Conservation (phyloP, 2,113 vertebrate genomes). For the Hippoglossus stenolepis region DNA sequence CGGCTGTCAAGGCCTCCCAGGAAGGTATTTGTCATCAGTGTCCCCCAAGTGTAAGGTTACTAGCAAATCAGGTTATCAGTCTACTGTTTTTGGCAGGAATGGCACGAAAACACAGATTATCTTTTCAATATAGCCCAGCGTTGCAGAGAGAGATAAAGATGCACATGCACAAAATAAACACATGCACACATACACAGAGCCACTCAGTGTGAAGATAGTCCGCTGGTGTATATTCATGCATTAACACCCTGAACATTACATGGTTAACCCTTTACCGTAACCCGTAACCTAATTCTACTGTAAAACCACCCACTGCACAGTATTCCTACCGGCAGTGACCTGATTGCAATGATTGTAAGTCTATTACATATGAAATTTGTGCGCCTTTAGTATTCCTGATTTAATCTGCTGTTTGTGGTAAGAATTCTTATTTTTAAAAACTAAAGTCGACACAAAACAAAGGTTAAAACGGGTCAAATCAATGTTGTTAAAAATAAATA, state of each 20-base stretch:
- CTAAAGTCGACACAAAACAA: background rate
- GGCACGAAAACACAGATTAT: slow-evolving; percentile 78
- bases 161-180: slow-evolving; percentile 17
- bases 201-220: background rate
- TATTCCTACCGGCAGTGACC: background rate
- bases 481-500: background rate
- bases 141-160: slow-evolving; percentile 27
- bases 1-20: slow-evolving; percentile 80
- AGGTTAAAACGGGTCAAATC: background rate
- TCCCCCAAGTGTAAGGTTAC: slow-evolving; percentile 78
- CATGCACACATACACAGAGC: background rate
- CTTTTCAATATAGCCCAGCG: slow-evolving; percentile 50
- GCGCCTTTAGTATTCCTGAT: background rate
- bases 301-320: background rate
- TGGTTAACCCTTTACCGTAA: slow-evolving; percentile 35
- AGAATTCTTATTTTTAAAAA: background rate
- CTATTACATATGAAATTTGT: background rate
- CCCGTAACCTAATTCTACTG: slow-evolving; percentile 15
- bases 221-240: slow-evolving; percentile 4
- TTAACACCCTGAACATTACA: slow-evolving; percentile 17
- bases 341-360: background rate
- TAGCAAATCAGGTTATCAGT: slow-evolving; percentile 80
- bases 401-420: background rate
- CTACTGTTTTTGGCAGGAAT: slow-evolving; percentile 72
- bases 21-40: slow-evolving; percentile 82